Evolutionary conservation across 2,888 invertebrate species (phyloP).

Genomic region (Leptura quadrifasciata): DNA sequence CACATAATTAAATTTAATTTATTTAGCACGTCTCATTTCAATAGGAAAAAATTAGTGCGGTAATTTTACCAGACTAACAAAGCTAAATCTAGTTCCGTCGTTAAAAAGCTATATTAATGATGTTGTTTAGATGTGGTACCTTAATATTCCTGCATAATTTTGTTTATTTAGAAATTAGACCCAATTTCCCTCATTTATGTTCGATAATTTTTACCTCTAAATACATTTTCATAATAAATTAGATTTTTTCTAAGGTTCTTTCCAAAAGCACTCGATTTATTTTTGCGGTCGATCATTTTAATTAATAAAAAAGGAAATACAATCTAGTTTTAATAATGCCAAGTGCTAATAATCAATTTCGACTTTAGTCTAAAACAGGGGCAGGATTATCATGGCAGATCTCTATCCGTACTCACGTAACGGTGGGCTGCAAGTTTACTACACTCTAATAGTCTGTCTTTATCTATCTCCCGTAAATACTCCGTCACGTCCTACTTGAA

Average conservation of each 20-base stretch:
- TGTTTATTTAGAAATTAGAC: too few relatives aligned
- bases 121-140: too few relatives aligned
- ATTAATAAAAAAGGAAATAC: conserved; percentile 29
- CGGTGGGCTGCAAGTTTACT: conserved; percentile 56
- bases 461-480: conserved; percentile 40
- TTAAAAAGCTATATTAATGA: too few relatives aligned
- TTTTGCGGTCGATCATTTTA: background rate
- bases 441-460: conserved; percentile 44
- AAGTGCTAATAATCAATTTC: conserved; percentile 59
- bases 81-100: too few relatives aligned
- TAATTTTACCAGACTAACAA: too few relatives aligned
- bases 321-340: conserved; percentile 38
- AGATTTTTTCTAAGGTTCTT: background rate
- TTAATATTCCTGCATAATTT: too few relatives aligned
- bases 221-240: too few relatives aligned
- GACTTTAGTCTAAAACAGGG: conserved; percentile 56
- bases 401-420: conserved; percentile 54
- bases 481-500: conserved; percentile 45
- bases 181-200: too few relatives aligned
- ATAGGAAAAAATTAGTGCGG: too few relatives aligned
- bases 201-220: too few relatives aligned
- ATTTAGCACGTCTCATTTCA: too few relatives aligned
- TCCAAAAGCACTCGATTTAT: background rate
- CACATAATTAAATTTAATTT: too few relatives aligned
- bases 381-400: conserved; percentile 52